Conservation (phyloP, 2,113 vertebrate genomes). For the Piprites chloris region DNA sequence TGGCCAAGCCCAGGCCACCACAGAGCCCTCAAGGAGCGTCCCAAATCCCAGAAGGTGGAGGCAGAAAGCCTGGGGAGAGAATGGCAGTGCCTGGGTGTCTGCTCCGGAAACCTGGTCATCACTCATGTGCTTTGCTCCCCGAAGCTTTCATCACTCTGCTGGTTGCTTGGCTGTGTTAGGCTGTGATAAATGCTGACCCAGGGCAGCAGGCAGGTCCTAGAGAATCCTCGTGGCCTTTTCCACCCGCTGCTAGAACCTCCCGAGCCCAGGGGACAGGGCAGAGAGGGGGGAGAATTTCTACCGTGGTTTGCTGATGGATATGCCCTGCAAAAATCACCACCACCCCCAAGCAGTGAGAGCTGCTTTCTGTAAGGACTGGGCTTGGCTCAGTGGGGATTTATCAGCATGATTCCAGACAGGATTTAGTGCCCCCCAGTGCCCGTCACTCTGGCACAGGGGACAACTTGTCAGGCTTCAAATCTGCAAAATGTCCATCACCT, state of each 20-base stretch:
- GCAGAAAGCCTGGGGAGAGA: neutral
- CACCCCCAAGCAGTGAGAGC: neutral
- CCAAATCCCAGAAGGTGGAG: neutral
- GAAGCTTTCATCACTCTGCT: slow-evolving; percentile 12
- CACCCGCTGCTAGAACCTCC: neutral
- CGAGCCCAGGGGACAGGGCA: neutral
- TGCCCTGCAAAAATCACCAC: neutral
- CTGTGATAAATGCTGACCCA: neutral
- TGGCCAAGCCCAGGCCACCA: neutral
- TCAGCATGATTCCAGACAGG: neutral
- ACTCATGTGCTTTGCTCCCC: neutral
- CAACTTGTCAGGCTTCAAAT: neutral
- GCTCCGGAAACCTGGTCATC: neutral
- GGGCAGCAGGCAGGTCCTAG: neutral
- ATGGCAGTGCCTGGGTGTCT: neutral
- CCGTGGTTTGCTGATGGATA: neutral
- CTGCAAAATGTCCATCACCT: neutral
- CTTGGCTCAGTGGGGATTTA: neutral
- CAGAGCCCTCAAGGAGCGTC: neutral
- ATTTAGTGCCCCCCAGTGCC: neutral
- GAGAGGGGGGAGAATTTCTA: neutral
- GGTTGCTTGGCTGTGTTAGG: neutral
- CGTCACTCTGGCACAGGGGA: neutral
- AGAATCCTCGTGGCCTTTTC: neutral
- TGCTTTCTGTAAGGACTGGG: neutral